Evolutionary conservation across 2,797 vertebrate species (phyloP), one percentile per base, ranked within the genome.

Genomic region (Euthynnus affinis): DNA sequence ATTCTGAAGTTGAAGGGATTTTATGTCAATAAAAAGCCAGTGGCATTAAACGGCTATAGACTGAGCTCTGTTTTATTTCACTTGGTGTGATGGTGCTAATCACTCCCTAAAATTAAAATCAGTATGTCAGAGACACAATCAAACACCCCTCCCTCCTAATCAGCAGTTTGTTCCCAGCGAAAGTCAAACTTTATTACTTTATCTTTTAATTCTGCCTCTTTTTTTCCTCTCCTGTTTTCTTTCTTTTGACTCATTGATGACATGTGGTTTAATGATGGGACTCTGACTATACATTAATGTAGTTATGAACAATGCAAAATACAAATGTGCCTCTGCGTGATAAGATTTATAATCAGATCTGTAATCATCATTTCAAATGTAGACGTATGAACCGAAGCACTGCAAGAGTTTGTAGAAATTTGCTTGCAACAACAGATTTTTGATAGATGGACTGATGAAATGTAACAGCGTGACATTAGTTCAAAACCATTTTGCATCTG

Each of bases 51-150:
- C 61, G 44, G 65, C 72, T 37, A 71, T 34, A 72, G 76, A 76
- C 63, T 88, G 80, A 86, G 69, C 75, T 90, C 83, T 87, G 66
- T 83, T 90, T 87, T 86, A 71, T 80, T 83, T 76, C n/a, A 23
- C 53, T 73, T 82, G 70, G 80, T 86, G 77, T 53, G 23, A 72
- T 67, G 71, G 80, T 65, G 56, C 67, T 86, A 86, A 92, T 88
- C 64, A 79, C 58, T 80, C 44, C 46, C 79, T 75, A 58, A 89
- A 89, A 85, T 79, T 83, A 85, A 42, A 86, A 57, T 82, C 60
- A 58, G 56, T 58, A 57, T 15, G 2, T 74, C 51, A 78, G 70
- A 71, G 55, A 85, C 55, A 52, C 70, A 83, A 71, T 86, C 81
- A 87, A 81, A 82, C 61, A 60, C 44, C 29, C 32, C 23, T 74